Conservation (phyloP, 2,888 invertebrate genomes). For the Mongoloraphidia duomilia region DNA sequence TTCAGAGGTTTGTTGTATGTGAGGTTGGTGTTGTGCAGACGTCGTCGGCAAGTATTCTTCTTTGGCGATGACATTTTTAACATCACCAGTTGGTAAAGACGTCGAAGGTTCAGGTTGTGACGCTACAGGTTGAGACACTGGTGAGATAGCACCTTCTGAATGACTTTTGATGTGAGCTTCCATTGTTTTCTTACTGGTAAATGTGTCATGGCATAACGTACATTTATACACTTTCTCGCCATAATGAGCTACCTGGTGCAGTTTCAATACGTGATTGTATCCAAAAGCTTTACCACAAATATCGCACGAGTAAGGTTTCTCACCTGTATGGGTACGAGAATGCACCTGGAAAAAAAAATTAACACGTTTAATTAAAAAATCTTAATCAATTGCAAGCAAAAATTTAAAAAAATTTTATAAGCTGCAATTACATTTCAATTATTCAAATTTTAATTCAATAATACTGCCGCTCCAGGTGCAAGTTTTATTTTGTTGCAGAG, state of each 20-base stretch:
- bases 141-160: conserved; percentile 35
- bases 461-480: too few relatives aligned
- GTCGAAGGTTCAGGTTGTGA: conserved; percentile 36
- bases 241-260: conserved; percentile 81
- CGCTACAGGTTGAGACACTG: conserved; percentile 18
- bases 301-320: conserved; percentile 82
- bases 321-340: conserved; percentile 80
- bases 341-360: conserved; percentile 39
- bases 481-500: too few relatives aligned
- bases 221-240: conserved; percentile 88
- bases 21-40: conserved; percentile 5
- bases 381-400: too few relatives aligned
- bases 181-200: conserved; percentile 82
- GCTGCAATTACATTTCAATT: too few relatives aligned
- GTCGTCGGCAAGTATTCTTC: conserved; percentile 8
- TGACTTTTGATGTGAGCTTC: conserved; percentile 76
- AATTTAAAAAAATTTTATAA: too few relatives aligned
- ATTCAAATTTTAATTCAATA: too few relatives aligned
- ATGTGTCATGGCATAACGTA: conserved; percentile 81
- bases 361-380: too few relatives aligned
- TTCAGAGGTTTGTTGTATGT: neutral
- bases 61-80: conserved; percentile 30
- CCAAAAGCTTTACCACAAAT: conserved; percentile 84
- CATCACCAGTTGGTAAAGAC: conserved; percentile 25
- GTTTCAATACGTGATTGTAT: conserved; percentile 78